These are phyloP conservation scores for Nymphicus hollandicus DNA, from an alignment of 2,113 vertebrate genomes.

Conservation along the genomic window DNA sequence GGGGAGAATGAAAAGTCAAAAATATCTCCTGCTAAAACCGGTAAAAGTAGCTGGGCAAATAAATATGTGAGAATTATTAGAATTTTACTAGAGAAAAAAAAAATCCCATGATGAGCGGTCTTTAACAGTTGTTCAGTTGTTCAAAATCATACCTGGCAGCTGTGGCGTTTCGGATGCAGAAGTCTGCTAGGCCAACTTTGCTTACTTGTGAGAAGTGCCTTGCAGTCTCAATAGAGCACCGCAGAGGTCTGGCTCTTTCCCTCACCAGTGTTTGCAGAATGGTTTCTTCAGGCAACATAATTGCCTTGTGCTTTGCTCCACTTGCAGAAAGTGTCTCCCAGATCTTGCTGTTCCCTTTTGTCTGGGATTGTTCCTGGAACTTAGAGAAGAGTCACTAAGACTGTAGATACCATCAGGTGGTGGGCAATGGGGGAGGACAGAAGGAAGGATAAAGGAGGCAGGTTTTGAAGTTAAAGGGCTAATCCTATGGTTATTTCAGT, in stretches of 20 bases:
- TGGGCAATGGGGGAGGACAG: background rate
- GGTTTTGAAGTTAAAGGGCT: background rate
- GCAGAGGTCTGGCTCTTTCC: background rate
- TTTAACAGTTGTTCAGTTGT: background rate
- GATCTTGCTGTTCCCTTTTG: background rate
- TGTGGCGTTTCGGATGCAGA: background rate
- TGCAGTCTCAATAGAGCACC: background rate
- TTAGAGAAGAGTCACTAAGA: background rate
- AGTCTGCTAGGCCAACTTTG: background rate
- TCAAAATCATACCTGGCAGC: background rate
- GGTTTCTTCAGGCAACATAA: background rate
- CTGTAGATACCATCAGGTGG: background rate
- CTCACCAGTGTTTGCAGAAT: background rate
- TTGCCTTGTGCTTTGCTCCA: background rate
- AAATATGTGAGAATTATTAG: background rate
- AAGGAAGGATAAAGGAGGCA: background rate
- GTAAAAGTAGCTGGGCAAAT: background rate
- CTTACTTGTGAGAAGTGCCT: background rate
- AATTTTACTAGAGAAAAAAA: background rate
- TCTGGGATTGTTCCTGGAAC: background rate
- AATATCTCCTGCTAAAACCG: background rate
- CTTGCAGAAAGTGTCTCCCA: background rate
- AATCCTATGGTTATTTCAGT: background rate
- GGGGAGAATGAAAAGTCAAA: background rate
- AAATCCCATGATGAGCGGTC: background rate